Conservation (phyloP, 2,888 invertebrate genomes). For the Microdon myrmicae region DNA sequence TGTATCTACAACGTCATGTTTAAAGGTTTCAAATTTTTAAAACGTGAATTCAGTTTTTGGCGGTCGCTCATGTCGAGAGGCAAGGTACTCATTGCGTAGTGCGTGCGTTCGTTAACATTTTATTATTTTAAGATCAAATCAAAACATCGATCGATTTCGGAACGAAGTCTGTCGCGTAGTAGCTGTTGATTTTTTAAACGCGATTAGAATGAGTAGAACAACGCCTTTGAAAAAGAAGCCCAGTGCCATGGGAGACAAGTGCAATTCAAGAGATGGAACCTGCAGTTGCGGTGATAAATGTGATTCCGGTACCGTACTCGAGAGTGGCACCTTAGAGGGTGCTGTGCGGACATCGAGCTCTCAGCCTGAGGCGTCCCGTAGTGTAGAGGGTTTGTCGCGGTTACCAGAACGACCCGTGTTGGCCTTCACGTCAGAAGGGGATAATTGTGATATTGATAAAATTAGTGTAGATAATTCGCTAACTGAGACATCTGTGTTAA, state of each 20-base stretch:
- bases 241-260: conserved; percentile 22
- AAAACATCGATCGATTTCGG: too few relatives aligned
- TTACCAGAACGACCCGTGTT: conserved; percentile 19
- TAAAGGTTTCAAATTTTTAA: conserved; percentile 39
- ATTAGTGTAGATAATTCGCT: conserved; percentile 23
- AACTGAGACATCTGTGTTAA: conserved; percentile 58
- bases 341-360: conserved; percentile 54
- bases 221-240: conserved; percentile 41
- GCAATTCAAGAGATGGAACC: conserved; percentile 20
- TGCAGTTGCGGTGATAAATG: conserved; percentile 19
- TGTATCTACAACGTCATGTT: too few relatives aligned
- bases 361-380: conserved; percentile 13
- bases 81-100: conserved; percentile 38
- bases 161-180: too few relatives aligned
- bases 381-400: conserved; percentile 16
- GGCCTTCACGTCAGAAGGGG: conserved; percentile 30
- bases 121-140: too few relatives aligned
- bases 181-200: background rate
- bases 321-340: conserved; percentile 65
- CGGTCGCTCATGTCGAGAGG: conserved; percentile 57
- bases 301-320: conserved; percentile 56
- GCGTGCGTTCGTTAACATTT: too few relatives aligned
- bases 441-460: conserved; percentile 38
- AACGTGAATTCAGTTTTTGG: conserved; percentile 64
- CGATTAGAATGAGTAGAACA: conserved; percentile 34